Conservation (phyloP, 2,113 vertebrate species). For the Ptilorrhoa leucosticta region DNA sequence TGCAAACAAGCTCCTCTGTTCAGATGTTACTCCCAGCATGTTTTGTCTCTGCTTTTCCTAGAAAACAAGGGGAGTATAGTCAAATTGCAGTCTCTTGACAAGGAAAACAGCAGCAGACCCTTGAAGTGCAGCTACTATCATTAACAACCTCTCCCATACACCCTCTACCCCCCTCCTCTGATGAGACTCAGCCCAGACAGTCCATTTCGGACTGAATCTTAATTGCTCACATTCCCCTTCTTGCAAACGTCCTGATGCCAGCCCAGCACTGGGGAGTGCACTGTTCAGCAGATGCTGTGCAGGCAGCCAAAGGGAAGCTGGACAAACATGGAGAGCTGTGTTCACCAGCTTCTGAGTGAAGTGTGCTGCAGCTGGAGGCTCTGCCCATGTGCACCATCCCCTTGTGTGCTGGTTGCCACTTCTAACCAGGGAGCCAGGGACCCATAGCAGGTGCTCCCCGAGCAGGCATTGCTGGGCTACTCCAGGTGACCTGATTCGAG, state of each 20-base stretch:
- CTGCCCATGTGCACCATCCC: not conserved
- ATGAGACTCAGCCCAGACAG: not conserved
- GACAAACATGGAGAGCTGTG: not conserved
- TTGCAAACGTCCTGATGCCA: not conserved
- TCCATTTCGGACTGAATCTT: not conserved
- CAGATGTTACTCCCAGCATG: slow-evolving; percentile 73
- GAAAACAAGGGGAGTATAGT: slow-evolving; percentile 46
- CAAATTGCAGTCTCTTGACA: not conserved
- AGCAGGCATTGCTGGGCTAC: not conserved
- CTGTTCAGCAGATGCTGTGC: not conserved
- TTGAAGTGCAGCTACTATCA: not conserved
- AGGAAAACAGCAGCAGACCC: not conserved
- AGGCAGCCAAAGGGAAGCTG: not conserved
- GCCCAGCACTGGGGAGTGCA: not conserved
- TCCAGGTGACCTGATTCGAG: not conserved
- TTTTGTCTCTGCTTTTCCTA: slow-evolving; percentile 83
- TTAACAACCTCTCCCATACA: not conserved
- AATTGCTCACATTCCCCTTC: not conserved
- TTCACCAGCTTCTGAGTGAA: not conserved
- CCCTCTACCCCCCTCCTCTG: not conserved
- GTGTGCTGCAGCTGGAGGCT: not conserved
- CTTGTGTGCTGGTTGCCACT: not conserved
- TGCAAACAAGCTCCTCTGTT: slow-evolving; percentile 63
- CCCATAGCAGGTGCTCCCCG: not conserved
- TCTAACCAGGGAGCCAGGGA: not conserved